Conservation (phyloP, 2,888 invertebrate genomes). For the Adineta ricciae region DNA sequence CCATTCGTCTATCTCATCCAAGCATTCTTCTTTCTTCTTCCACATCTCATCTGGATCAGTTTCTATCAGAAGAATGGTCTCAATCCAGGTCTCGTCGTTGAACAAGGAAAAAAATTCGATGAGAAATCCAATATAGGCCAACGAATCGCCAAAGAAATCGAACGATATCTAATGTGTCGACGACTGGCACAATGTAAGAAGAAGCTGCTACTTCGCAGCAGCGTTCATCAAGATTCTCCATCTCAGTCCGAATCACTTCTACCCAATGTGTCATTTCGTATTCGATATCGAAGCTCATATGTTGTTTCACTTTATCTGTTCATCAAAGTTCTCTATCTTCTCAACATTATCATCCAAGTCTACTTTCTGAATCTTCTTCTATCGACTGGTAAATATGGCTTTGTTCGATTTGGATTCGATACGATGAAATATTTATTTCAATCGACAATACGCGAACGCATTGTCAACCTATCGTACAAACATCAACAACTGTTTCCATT, state of each 20-base stretch:
- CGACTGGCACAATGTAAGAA: not conserved
- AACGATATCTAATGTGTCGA: constrained; percentile 16
- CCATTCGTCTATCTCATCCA: constrained; percentile 32
- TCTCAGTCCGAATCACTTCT: not conserved
- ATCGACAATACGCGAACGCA: not conserved
- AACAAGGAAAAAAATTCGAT: not conserved
- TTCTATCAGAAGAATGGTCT: constrained; percentile 1
- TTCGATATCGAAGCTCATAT: not conserved
- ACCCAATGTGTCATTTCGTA: not conserved
- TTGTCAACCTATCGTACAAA: not conserved
- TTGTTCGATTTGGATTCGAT: not conserved
- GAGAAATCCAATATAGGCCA: not conserved
- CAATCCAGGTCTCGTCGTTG: not conserved
- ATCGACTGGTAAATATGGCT: not conserved
- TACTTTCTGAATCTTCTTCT: not conserved
- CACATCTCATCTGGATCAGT: constrained; percentile 26
- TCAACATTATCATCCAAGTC: not conserved
- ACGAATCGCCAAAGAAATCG: constrained; percentile 3
- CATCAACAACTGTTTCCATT: constrained; percentile 30
- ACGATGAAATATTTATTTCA: not conserved
- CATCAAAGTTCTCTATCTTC: not conserved
- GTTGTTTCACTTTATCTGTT: not conserved
- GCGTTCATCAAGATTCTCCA: not conserved
- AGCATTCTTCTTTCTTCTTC: constrained; percentile 28
- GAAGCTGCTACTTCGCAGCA: not conserved